Percentiles rank a stretch among this genome's conserved stretches.
Evolutionary conservation across 2,888 invertebrate species (phyloP).

Genomic region (Galerucella calmariensis): DNA sequence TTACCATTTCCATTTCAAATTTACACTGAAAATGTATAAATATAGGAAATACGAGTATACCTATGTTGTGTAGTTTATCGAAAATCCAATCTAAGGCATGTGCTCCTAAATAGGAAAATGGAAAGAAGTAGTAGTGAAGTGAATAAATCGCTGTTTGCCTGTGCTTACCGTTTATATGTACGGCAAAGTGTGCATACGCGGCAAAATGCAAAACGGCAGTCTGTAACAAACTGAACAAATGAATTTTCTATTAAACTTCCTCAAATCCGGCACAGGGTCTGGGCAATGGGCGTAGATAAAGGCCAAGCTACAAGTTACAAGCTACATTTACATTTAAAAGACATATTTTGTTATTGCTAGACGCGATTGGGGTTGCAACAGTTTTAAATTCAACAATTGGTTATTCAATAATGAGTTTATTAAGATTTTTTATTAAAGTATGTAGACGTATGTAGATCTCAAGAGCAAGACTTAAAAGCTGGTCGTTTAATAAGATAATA

Average conservation of each 20-base stretch:
- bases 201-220: conserved; percentile 41
- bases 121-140: conserved; percentile 26
- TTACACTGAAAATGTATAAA: not conserved
- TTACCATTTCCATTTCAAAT: not conserved
- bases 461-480: too few species aligned
- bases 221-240: conserved; percentile 42
- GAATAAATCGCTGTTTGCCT: conserved; percentile 31
- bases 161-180: conserved; percentile 37
- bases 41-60: not conserved
- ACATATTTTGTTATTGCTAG: not conserved
- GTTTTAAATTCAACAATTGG: too few species aligned
- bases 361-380: too few species aligned
- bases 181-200: conserved; percentile 27
- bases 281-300: not conserved
- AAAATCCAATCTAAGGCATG: conserved; percentile 20
- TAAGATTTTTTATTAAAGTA: too few species aligned
- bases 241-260: conserved; percentile 44
- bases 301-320: not conserved
- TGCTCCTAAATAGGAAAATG: conserved; percentile 17
- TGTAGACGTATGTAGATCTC: too few species aligned
- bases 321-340: not conserved
- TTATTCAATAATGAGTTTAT: too few species aligned
- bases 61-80: not conserved
- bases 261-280: conserved; percentile 16
- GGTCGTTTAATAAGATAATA: too few species aligned